A percentile compares a stretch with the other conserved stretches of the same genome.
These are phyloP conservation scores for Drosophila lacertosa DNA, from an alignment of 1,140 invertebrate genomes.

Conservation along the genomic window DNA sequence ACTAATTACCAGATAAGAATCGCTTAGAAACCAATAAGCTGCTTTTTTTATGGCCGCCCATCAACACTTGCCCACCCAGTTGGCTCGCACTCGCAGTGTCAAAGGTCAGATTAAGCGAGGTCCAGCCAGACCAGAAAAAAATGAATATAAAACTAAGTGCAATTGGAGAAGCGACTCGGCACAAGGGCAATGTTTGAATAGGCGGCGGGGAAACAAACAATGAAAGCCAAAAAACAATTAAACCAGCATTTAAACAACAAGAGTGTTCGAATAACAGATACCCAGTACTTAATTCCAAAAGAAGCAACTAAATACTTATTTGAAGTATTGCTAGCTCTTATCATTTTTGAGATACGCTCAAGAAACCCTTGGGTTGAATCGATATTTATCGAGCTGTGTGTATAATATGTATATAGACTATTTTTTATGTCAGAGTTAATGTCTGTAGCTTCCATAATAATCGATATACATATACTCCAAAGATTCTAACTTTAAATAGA, in stretches of 20 bases:
- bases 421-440: no score
- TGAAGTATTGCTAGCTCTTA: no score
- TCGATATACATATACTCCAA: no score
- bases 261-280: neutral
- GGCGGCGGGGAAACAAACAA: slow-evolving; percentile 2
- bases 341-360: no score
- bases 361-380: no score
- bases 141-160: slow-evolving; percentile 14
- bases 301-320: no score
- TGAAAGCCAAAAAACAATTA: slow-evolving; percentile 52
- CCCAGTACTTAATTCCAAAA: no score
- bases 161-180: neutral
- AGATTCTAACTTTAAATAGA: no score
- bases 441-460: no score
- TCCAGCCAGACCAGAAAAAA: slow-evolving; percentile 9
- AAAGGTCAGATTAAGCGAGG: slow-evolving; percentile 45
- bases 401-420: no score
- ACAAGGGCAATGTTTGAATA: slow-evolving; percentile 10
- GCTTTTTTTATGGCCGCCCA: slow-evolving; percentile 53
- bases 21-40: slow-evolving; percentile 52
- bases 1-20: slow-evolving; percentile 67
- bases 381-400: no score
- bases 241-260: slow-evolving; percentile 17
- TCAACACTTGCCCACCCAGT: slow-evolving; percentile 30
- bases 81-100: slow-evolving; percentile 19